Evolutionary conservation across 2,113 vertebrate species (phyloP), one percentile per base, ranked within the genome.

Genomic region (Aplodontia rufa): DNA sequence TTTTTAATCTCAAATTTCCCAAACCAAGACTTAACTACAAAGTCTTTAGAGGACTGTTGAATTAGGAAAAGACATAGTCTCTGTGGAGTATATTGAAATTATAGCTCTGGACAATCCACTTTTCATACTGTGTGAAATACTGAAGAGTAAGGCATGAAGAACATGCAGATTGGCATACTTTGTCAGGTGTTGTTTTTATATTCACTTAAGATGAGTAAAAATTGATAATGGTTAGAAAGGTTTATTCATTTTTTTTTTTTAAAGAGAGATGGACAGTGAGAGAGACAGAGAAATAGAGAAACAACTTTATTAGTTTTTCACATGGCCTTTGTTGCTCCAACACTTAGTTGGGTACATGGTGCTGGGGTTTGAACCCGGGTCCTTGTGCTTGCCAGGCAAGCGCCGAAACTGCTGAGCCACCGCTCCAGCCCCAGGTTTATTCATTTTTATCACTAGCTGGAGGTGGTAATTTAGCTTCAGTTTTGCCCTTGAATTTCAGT

Each of bases 1-100:
- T 85, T 95, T 92, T 93, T 87, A 78, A 96, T 97, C 91, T 96
- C 69, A 83, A 6, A 91, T 97, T 86, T 96, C 93, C 64, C 86
- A 90, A 89, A 68, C 40, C 35, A 87, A 88, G 81, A 80, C 82
- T 96, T 95, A 94, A 93, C 71, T 91, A 55, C 35, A 30, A 87
- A 79, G 37, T 83, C 75, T 83, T 80, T 91, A 32, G 66, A 90
- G 68, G 75, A 60, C 78, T 47, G 66, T 78, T 85, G 75, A 91
- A 53, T 74, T 42, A 72, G 79, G 24, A 32, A 87, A 91, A 88
- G 68, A 64, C 47, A 30, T 74, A 53, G 19, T 40, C 80, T 95
- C 53, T 53, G 8, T 68, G 42, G 45, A 92, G 49, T 40, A 37
- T 87, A 22, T 64, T 78, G 87, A 74, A 93, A 47, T 82, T 49